phyloP scores from a whole-genome alignment of 2,888 invertebrate genomes.

The Rhogogaster chlorosoma region DNA sequence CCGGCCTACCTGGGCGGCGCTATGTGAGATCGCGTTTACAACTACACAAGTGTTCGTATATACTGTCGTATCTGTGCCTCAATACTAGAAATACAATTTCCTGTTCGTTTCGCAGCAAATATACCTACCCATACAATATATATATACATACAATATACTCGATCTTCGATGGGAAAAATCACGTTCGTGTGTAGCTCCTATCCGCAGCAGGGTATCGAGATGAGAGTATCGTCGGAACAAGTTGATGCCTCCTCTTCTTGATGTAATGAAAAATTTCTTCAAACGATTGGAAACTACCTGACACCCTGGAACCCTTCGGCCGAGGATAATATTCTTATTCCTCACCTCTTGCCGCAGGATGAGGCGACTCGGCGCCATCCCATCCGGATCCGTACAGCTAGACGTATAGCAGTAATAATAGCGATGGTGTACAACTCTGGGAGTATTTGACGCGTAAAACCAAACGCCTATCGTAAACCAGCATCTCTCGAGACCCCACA shows the following conservation, averaged over 20 bases:
- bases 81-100: not conserved
- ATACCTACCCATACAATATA: not conserved
- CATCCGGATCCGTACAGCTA: not conserved
- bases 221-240: not conserved
- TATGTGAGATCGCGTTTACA: not conserved
- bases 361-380: constrained; percentile 14
- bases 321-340: not conserved
- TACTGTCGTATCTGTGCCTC: not conserved
- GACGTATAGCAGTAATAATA: not conserved
- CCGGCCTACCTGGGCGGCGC: constrained; percentile 24
- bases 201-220: not conserved
- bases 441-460: constrained; percentile 35
- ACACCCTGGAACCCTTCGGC: not conserved
- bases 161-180: not conserved
- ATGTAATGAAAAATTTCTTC: constrained; percentile 23
- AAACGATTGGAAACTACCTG: not conserved
- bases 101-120: not conserved
- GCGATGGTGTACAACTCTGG: not conserved
- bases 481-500: constrained; percentile 57
- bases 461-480: constrained; percentile 41
- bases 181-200: not conserved
- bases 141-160: no score
- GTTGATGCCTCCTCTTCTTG: not conserved
- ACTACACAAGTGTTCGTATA: not conserved
- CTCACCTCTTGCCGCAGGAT: not conserved